Conservation (phyloP, 2,888 invertebrate genomes). For the Scaptomyza flava region DNA sequence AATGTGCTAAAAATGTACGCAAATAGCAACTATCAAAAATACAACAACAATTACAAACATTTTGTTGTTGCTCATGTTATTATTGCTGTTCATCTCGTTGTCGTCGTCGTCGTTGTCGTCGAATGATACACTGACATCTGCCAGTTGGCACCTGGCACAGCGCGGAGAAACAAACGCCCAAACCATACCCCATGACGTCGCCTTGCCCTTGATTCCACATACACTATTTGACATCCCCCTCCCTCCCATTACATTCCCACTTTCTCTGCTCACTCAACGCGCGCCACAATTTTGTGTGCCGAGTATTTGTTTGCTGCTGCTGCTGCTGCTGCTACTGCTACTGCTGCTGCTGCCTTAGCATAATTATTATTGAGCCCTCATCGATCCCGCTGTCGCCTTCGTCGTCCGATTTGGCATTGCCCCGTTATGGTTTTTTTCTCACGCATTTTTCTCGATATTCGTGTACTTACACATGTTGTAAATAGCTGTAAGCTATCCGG, state of each 20-base stretch:
- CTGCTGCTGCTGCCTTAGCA: constrained; percentile 53
- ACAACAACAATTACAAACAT: constrained; percentile 25
- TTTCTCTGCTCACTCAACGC: constrained; percentile 9
- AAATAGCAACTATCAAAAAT: constrained; percentile 52
- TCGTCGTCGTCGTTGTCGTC: constrained; percentile 7
- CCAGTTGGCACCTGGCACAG: constrained; percentile 71
- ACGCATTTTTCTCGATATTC: constrained; percentile 29
- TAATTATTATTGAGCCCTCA: constrained; percentile 75
- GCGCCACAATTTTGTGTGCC: constrained; percentile 31
- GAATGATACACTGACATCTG: constrained; percentile 68
- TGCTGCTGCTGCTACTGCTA: constrained; percentile 11
- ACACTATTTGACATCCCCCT: not conserved
- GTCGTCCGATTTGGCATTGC: constrained; percentile 15
- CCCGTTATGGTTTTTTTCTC: not conserved
- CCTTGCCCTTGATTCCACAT: constrained; percentile 5
- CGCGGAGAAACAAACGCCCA: constrained; percentile 1
- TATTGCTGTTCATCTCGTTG: constrained; percentile 19
- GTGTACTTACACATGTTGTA: constrained; percentile 16
- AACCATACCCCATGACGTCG: not conserved
- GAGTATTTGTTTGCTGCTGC: constrained; percentile 9
- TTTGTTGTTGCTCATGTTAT: constrained; percentile 24
- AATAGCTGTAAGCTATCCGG: constrained; percentile 12
- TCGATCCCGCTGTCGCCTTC: constrained; percentile 49
- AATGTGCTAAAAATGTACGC: constrained; percentile 79
- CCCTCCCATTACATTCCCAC: constrained; percentile 9